These are phyloP conservation scores for Prunella fulvescens DNA, from an alignment of 2,113 vertebrate species.

Conservation along the genomic window DNA sequence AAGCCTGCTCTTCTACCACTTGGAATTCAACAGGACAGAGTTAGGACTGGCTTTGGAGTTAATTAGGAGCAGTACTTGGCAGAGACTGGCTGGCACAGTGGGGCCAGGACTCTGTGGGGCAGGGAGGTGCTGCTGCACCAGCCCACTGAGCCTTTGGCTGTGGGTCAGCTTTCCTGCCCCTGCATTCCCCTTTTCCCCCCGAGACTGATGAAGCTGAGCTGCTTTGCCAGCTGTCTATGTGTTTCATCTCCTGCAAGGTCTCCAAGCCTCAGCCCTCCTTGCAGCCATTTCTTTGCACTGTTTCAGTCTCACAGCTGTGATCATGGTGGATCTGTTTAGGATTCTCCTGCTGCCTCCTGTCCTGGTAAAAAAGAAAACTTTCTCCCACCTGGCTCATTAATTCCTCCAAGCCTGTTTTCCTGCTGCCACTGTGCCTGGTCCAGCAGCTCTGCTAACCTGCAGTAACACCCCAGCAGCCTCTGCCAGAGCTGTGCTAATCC, in stretches of 20 bases:
- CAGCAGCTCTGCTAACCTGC: neutral
- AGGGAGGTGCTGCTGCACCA: neutral
- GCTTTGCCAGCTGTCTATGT: neutral
- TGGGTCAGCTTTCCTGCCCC: neutral
- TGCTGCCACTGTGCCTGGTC: neutral
- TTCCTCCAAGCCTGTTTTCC: neutral
- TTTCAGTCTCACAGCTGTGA: neutral
- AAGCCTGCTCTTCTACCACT: neutral
- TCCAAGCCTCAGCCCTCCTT: neutral
- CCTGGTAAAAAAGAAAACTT: too few species aligned
- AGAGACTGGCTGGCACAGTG: neutral
- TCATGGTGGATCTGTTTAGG: neutral
- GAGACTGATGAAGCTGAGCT: neutral
- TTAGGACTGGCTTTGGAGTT: neutral
- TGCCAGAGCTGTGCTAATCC: neutral
- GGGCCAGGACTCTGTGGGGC: neutral
- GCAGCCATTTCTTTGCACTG: neutral
- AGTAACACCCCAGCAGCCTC: neutral
- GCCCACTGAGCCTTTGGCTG: neutral
- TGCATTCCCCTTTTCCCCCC: accelerated
- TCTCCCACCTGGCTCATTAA: neutral
- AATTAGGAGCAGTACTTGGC: neutral
- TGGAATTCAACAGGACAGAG: neutral
- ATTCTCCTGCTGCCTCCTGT: constrained; percentile 13
- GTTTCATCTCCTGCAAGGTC: neutral